Percentiles rank a stretch among this genome's conserved stretches.
phyloP scores from a whole-genome alignment of 2,888 invertebrate species.

The Scaptomyza reducta region DNA sequence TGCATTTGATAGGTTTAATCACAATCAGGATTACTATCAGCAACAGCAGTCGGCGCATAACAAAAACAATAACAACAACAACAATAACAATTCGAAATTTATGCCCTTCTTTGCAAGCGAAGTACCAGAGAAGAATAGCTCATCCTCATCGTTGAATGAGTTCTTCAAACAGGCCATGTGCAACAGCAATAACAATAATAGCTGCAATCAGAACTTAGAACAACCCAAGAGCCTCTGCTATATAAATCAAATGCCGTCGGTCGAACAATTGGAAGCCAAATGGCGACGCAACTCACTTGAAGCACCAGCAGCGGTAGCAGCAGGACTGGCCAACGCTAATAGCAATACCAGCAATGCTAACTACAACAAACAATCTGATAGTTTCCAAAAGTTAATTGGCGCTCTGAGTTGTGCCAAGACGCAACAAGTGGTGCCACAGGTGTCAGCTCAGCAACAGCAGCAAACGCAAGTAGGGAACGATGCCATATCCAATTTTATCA shows the following conservation, averaged over 20 bases:
- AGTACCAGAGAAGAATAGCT: slow-evolving; percentile 55
- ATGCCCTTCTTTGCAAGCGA: slow-evolving; percentile 68
- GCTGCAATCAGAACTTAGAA: slow-evolving; percentile 30
- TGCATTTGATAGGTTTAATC: slow-evolving; percentile 65
- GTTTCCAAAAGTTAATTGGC: slow-evolving; percentile 81
- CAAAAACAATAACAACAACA: slow-evolving; percentile 23
- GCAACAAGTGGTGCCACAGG: slow-evolving; percentile 29
- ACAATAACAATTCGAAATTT: slow-evolving; percentile 63
- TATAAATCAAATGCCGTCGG: slow-evolving; percentile 76
- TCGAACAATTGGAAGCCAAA: slow-evolving; percentile 82
- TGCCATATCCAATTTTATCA: slow-evolving; percentile 79
- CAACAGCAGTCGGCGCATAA: slow-evolving; percentile 10
- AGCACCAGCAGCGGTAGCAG: slow-evolving; percentile 15
- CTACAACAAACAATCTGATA: slow-evolving; percentile 65
- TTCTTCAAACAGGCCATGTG: slow-evolving; percentile 80
- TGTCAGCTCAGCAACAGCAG: slow-evolving; percentile 31
- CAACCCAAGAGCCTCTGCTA: slow-evolving; percentile 58
- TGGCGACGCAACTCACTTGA: slow-evolving; percentile 78
- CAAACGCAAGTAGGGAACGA: slow-evolving; percentile 61
- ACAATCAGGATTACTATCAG: slow-evolving; percentile 31
- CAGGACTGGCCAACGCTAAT: slow-evolving; percentile 18
- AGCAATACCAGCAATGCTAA: slow-evolving; percentile 44
- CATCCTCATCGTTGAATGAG: slow-evolving; percentile 80
- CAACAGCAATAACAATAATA: slow-evolving; percentile 29
- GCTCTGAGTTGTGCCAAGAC: slow-evolving; percentile 55